Base-by-base conservation (phyloP, 2,797 vertebrate genomes). In the Scleropages formosus region DNA sequence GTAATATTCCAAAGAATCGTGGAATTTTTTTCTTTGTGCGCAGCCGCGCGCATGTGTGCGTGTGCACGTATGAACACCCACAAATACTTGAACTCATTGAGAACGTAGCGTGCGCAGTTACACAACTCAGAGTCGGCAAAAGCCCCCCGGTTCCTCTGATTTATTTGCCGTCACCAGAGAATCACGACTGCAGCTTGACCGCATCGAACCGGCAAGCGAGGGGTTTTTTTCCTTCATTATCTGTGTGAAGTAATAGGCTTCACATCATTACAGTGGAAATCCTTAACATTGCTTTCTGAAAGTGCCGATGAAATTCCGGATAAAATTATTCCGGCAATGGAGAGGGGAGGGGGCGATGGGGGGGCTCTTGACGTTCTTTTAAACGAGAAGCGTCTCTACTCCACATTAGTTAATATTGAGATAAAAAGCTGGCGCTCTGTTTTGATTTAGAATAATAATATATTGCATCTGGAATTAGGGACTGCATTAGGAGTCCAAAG, bases 391-490 rank as follows among this genome's bases (percentile, higher is more conserved):
- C 75, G 82, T 80, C 83, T 80, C 84, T 80, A 80, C 84, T 85
- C 76, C 78, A 88, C 85, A 79, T 80, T 85, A 85, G 82, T 82
- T 88, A 86, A 87, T 82, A 82, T 89, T 81, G 81, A 83, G 82
- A 88, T 90, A 83, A 85, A 87, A 90, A 88, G 81, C 84, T 85
- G 84, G 82, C 84, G 86, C 88, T 93, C 88, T 91, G 90, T 91
- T 93, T 88, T 89, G 87, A 90, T 92, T 93, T 92, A 90, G 82
- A 83, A 85, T 87, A 90, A 91, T 92, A 91, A 92, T 91, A 85
- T 92, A 90, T 90, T 90, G 82, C 90, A 91, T 93, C 89, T 93
- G 91, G 90, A 88, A 83, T 85, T 82, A 84, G 85, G 84, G 85
- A 87, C 71, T 80, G 80, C 82, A 74, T 20, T 61, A 87, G 84